phyloP scores from a whole-genome alignment of 2,113 vertebrate species.

The Odobenus rosmarus region DNA sequence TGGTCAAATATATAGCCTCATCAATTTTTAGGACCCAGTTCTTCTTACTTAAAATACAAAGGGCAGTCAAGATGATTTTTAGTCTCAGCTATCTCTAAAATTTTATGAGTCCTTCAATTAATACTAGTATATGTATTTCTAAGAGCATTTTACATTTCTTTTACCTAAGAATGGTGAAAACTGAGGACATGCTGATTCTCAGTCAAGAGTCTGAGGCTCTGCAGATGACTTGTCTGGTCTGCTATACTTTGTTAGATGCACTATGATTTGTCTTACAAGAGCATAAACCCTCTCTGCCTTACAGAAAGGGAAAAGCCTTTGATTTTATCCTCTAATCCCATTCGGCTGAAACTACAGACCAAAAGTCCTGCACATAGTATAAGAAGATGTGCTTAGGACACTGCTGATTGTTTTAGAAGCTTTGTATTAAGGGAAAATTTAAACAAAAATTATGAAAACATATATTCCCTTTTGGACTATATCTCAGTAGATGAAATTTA shows the following conservation, averaged over 20 bases:
- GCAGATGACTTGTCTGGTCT: neutral
- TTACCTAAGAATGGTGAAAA: neutral
- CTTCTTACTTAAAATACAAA: slow-evolving; percentile 20
- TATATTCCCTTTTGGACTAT: neutral
- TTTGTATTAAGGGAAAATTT: neutral
- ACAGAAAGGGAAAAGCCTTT: neutral
- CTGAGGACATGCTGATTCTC: neutral
- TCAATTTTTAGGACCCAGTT: neutral
- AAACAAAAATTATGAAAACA: neutral
- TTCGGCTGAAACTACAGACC: neutral
- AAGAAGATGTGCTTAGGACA: neutral
- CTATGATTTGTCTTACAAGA: neutral
- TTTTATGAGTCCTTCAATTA: neutral
- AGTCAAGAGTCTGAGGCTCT: neutral
- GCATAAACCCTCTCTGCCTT: neutral
- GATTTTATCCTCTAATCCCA: neutral
- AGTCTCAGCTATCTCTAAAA: neutral
- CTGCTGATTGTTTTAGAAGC: neutral
- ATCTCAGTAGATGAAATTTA: neutral
- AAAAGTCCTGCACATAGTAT: neutral
- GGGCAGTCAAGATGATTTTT: neutral
- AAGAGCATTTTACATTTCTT: neutral
- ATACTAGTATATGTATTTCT: neutral
- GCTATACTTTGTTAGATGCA: neutral
- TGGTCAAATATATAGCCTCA: neutral